Conservation (phyloP, 2,888 invertebrate genomes). For the Tineola bisselliella region DNA sequence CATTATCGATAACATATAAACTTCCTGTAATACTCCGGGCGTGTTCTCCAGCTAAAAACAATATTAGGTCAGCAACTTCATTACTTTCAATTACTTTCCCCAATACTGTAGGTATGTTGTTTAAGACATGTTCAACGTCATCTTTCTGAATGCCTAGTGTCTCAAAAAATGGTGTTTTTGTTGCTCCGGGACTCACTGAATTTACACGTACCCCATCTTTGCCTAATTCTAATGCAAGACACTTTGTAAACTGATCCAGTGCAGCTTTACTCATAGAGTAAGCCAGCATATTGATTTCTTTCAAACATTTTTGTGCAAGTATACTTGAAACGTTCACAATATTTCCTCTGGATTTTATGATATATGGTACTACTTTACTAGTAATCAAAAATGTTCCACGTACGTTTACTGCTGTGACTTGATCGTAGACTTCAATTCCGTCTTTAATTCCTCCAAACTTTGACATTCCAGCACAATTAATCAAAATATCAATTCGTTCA, state of each 20-base stretch:
- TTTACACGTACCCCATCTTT: slow-evolving; percentile 83
- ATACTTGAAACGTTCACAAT: slow-evolving; percentile 14
- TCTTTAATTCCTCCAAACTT: neutral
- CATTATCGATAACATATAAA: slow-evolving; percentile 53
- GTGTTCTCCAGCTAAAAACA: slow-evolving; percentile 87
- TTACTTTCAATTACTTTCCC: slow-evolving; percentile 82
- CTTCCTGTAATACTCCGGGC: slow-evolving; percentile 93
- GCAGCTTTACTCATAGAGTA: slow-evolving; percentile 94
- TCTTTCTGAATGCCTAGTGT: slow-evolving; percentile 78
- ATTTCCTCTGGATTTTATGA: slow-evolving; percentile 10
- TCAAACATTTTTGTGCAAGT: slow-evolving; percentile 4
- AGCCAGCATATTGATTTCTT: slow-evolving; percentile 5
- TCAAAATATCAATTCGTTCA: slow-evolving; percentile 12
- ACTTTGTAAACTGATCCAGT: slow-evolving; percentile 91
- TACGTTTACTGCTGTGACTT: slow-evolving; percentile 7
- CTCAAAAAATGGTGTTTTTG: slow-evolving; percentile 71
- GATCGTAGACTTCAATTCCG: slow-evolving; percentile 11
- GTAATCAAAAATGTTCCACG: slow-evolving; percentile 4
- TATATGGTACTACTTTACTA: slow-evolving; percentile 3
- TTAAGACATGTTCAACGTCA: slow-evolving; percentile 69
- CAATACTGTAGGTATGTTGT: slow-evolving; percentile 85
- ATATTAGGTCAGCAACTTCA: slow-evolving; percentile 89
- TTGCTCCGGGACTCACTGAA: slow-evolving; percentile 91
- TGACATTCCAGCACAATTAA: slow-evolving; percentile 11
- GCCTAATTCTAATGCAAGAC: slow-evolving; percentile 85